Percentiles rank a stretch among this genome's conserved stretches.
These are phyloP conservation scores for Drosophila carrolli DNA, from an alignment of 1,140 invertebrate genomes.

Conservation along the genomic window DNA sequence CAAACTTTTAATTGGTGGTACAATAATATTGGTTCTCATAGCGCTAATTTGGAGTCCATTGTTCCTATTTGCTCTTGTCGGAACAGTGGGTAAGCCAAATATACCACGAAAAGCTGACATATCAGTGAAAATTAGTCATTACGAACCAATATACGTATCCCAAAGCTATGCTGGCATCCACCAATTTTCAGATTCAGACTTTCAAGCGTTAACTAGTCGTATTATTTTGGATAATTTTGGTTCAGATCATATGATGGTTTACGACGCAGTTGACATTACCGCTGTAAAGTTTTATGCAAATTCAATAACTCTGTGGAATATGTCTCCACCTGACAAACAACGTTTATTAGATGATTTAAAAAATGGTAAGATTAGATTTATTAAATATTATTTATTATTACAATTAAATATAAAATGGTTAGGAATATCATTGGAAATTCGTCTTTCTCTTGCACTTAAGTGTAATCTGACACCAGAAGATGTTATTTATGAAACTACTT, in stretches of 20 bases:
- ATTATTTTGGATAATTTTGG: constrained; percentile 86
- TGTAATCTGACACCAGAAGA: constrained; percentile 18
- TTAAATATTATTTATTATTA: background rate
- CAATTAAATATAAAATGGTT: background rate
- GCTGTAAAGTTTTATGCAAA: constrained; percentile 92
- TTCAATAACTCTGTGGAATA: constrained; percentile 95
- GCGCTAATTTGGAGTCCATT: constrained; percentile 98
- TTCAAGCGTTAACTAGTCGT: constrained; percentile 23
- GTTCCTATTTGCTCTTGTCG: constrained; percentile 97
- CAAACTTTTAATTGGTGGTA: constrained; percentile 97
- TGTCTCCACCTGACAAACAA: constrained; percentile 94
- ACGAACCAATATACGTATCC: constrained; percentile 94
- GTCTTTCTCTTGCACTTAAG: constrained; percentile 44
- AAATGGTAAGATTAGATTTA: constrained; percentile 83
- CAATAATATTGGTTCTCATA: constrained; percentile 93
- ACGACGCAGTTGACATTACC: constrained; percentile 93
- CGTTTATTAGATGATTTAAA: constrained; percentile 86
- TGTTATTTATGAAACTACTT: constrained; percentile 42
- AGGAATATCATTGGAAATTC: constrained; percentile 47
- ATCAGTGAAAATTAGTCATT: constrained; percentile 94
- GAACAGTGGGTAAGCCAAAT: constrained; percentile 95
- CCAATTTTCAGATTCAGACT: constrained; percentile 43
- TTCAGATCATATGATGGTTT: constrained; percentile 94
- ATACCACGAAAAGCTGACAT: constrained; percentile 93
- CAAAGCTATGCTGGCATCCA: constrained; percentile 60